Conservation (phyloP, 2,797 vertebrate genomes). For the Propithecus perrieri region DNA sequence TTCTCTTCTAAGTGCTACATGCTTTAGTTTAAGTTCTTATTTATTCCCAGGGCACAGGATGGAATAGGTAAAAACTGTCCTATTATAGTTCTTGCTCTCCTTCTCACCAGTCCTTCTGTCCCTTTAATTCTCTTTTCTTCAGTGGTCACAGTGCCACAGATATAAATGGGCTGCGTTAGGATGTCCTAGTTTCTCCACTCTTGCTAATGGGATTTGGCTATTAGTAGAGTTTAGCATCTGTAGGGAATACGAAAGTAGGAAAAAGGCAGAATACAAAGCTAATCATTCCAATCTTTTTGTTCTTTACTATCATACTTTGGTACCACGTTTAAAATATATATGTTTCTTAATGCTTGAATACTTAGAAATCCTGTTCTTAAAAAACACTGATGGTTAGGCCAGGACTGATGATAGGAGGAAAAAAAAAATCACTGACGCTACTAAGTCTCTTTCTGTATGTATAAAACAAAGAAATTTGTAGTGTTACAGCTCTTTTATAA, state of each 20-base stretch:
- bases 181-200: background rate
- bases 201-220: background rate
- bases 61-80: background rate
- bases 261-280: background rate
- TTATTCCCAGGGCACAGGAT: background rate
- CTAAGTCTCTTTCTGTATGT: constrained; percentile 7
- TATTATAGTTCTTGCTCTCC: background rate
- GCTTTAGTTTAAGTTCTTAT: background rate
- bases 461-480: background rate
- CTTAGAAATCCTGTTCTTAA: background rate
- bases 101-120: background rate
- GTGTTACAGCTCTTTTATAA: background rate
- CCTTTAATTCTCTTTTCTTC: background rate
- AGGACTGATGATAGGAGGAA: background rate
- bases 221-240: background rate
- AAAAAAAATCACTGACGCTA: background rate
- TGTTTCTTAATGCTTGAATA: background rate
- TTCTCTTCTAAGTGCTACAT: background rate
- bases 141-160: background rate
- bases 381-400: background rate
- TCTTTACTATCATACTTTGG: background rate
- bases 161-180: background rate
- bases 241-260: background rate
- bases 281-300: background rate
- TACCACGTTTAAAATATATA: background rate